phyloP scores from a whole-genome alignment of 2,797 vertebrate genomes.

The Galago senegalensis region DNA sequence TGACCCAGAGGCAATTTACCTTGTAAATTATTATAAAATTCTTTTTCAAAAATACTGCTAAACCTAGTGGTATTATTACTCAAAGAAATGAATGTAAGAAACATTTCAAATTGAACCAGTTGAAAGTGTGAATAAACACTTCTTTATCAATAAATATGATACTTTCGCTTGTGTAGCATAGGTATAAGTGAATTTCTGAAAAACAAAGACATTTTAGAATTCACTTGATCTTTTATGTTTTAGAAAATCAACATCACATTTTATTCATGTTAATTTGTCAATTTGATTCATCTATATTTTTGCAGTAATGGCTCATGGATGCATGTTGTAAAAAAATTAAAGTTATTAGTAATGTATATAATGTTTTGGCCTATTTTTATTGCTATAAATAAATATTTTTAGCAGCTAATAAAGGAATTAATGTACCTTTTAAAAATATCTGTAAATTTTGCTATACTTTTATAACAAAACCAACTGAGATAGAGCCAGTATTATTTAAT shows the following conservation, averaged over 20 bases:
- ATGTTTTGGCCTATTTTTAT: neutral
- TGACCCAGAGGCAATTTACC: neutral
- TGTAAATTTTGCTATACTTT: conserved; percentile 24
- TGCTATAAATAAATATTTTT: neutral
- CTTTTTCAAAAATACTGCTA: neutral
- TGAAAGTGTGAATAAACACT: neutral
- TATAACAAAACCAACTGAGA: neutral
- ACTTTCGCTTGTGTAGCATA: neutral
- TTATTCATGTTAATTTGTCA: conserved; percentile 54
- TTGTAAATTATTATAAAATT: neutral
- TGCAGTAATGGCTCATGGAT: neutral
- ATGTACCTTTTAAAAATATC: neutral
- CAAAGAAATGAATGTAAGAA: conserved; percentile 13
- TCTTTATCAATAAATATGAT: conserved; percentile 26
- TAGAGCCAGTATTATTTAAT: neutral
- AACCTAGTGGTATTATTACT: neutral
- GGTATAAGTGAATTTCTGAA: conserved; percentile 55
- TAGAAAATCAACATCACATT: conserved; percentile 61
- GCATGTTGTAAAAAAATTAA: neutral
- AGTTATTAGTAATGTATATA: neutral
- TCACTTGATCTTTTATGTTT: conserved; percentile 51
- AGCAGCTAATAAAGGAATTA: neutral
- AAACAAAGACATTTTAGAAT: conserved; percentile 46
- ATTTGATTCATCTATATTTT: conserved; percentile 57
- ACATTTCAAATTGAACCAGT: neutral